Conservation (phyloP, 2,888 invertebrate species). For the Philhelius pedissequus region DNA sequence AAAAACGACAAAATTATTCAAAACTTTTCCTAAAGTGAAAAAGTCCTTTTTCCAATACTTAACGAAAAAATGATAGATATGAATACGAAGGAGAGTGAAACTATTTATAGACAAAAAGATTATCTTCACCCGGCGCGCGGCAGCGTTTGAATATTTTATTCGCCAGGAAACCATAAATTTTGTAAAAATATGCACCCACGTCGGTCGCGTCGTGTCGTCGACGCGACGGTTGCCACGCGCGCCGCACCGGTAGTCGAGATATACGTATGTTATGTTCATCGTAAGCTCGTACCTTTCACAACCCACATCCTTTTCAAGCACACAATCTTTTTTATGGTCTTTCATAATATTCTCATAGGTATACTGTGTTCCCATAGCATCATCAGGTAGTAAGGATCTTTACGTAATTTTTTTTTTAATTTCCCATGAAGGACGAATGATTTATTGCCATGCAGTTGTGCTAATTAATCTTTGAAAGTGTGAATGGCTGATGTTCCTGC, state of each 20-base stretch:
- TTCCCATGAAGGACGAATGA: slow-evolving; percentile 54
- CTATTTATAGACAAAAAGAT: slow-evolving; percentile 30
- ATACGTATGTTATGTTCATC: slow-evolving; percentile 9
- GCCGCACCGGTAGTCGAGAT: slow-evolving; percentile 44
- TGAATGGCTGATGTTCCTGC: slow-evolving; percentile 34
- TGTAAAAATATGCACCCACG: slow-evolving; percentile 62
- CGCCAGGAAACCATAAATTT: slow-evolving; percentile 66
- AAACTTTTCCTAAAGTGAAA: neutral
- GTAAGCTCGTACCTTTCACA: neutral
- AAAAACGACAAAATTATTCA: neutral
- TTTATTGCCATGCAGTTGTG: slow-evolving; percentile 66
- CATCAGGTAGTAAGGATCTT: slow-evolving; percentile 49
- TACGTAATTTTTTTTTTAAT: slow-evolving; percentile 12
- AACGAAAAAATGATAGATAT: slow-evolving; percentile 2
- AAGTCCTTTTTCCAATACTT: neutral
- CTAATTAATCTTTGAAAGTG: slow-evolving; percentile 64
- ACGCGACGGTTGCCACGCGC: too few species aligned
- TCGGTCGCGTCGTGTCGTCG: neutral
- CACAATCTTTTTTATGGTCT: neutral
- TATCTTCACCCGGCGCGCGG: slow-evolving; percentile 45
- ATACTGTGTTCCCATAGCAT: neutral
- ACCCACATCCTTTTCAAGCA: slow-evolving; percentile 7
- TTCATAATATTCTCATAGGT: neutral
- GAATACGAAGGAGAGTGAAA: neutral
- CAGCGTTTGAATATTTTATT: slow-evolving; percentile 65